Conservation (phyloP, 2,888 invertebrate genomes). For the Toxonevra muliebris region DNA sequence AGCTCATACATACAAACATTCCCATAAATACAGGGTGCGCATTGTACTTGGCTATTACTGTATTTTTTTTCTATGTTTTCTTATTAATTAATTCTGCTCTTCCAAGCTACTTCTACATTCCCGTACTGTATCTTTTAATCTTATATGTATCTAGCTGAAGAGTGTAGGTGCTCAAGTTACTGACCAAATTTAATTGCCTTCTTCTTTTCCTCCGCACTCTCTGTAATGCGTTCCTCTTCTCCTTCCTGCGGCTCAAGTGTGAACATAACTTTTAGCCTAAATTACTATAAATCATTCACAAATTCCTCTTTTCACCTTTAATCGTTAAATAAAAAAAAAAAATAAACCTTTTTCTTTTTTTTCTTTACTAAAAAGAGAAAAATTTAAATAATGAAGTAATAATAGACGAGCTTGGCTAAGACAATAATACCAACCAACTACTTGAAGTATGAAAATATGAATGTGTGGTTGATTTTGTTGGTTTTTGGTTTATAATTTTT, state of each 20-base stretch:
- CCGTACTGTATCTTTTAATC: no score
- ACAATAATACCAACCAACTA: constrained; percentile 42
- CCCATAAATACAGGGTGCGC: constrained; percentile 4
- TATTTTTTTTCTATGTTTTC: not conserved
- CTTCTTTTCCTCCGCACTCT: constrained; percentile 28
- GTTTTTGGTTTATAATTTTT: not conserved
- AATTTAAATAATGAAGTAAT: constrained; percentile 58
- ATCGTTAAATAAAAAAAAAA: constrained; percentile 9
- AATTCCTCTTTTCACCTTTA: constrained; percentile 57
- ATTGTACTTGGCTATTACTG: not conserved
- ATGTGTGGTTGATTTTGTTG: constrained; percentile 15
- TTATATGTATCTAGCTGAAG: not conserved
- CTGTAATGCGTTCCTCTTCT: constrained; percentile 5
- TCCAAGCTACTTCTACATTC: no score
- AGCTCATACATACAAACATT: no score
- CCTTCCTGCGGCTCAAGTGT: constrained; percentile 43
- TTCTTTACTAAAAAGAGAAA: constrained; percentile 19
- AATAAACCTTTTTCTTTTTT: constrained; percentile 2
- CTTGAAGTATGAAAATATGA: constrained; percentile 1
- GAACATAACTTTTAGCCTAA: constrained; percentile 58
- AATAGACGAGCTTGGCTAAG: constrained; percentile 55
- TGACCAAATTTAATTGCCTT: not conserved
- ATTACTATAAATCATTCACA: constrained; percentile 57
- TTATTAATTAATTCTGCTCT: constrained; percentile 10
- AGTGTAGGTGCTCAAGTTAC: not conserved